Evolutionary conservation across 2,888 invertebrate genomes (phyloP).

Genomic region (Danaus chrysippus): DNA sequence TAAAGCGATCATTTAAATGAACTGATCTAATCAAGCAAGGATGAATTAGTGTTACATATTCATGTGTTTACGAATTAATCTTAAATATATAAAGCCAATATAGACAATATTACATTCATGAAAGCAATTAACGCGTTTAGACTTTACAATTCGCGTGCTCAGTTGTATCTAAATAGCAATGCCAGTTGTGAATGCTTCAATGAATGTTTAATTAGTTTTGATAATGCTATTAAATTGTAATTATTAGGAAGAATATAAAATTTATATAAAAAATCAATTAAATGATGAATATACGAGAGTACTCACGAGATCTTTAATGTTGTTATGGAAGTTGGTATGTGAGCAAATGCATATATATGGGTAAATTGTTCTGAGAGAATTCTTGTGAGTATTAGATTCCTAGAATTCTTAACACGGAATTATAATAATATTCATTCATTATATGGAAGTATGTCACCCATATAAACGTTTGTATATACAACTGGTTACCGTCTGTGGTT

Average conservation of each 20-base stretch:
- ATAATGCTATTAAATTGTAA: no score
- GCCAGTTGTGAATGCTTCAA: no score
- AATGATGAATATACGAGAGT: not conserved
- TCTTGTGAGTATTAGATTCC: not conserved
- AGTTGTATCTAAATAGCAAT: no score
- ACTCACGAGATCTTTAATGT: conserved; percentile 7
- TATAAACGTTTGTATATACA: no score
- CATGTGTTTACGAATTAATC: not conserved
- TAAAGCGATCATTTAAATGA: not conserved
- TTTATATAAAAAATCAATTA: not conserved
- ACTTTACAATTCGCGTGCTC: no score
- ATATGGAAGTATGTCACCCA: no score
- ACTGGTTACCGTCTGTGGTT: no score
- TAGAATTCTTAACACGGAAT: not conserved
- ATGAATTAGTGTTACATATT: not conserved
- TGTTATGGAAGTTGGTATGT: conserved; percentile 13
- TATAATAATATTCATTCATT: not conserved
- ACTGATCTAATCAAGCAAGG: not conserved
- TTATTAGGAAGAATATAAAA: not conserved
- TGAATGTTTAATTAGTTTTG: no score
- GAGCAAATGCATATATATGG: conserved; percentile 11
- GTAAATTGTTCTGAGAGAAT: conserved; percentile 6
- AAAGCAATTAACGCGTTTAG: no score
- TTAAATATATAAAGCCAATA: not conserved
- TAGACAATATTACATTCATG: not conserved